A percentile compares a stretch with the other conserved stretches of the same genome.
Conservation (phyloP, 2,113 vertebrate species). For the Corynorhinus townsendii region DNA sequence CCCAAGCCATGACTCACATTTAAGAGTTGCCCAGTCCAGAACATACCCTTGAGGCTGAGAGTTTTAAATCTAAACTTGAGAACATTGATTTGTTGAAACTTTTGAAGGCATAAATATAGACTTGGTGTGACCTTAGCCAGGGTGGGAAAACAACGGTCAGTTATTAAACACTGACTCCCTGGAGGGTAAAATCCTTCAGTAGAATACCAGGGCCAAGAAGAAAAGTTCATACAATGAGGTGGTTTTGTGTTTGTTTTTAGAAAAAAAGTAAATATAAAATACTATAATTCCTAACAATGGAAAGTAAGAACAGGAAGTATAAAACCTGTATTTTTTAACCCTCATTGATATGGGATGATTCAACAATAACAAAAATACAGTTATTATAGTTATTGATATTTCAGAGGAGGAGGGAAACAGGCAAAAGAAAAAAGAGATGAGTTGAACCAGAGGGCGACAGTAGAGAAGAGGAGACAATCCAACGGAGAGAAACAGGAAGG, state of each 20-base stretch:
- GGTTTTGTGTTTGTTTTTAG: slow-evolving; percentile 1
- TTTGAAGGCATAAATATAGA: slow-evolving; percentile 9
- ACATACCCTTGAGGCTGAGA: slow-evolving; percentile 1
- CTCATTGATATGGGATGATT: neutral
- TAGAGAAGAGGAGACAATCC: neutral
- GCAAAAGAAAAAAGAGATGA: neutral
- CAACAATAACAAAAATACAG: neutral
- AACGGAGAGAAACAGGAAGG: neutral
- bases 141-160: neutral
- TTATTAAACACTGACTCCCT: neutral
- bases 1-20: neutral
- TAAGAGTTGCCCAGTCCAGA: neutral
- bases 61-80: slow-evolving; percentile 46
- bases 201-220: neutral
- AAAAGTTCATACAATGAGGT: neutral
- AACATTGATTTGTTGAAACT: slow-evolving; percentile 45
- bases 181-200: neutral
- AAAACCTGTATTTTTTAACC: neutral
- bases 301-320: neutral
- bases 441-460: neutral
- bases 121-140: slow-evolving; percentile 33
- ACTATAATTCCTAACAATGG: neutral
- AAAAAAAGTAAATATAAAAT: slow-evolving; percentile 2
- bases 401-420: neutral
- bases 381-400: neutral